These are phyloP conservation scores for Microcebus lehilahytsara DNA, from an alignment of 2,113 vertebrate species.

Conservation along the genomic window DNA sequence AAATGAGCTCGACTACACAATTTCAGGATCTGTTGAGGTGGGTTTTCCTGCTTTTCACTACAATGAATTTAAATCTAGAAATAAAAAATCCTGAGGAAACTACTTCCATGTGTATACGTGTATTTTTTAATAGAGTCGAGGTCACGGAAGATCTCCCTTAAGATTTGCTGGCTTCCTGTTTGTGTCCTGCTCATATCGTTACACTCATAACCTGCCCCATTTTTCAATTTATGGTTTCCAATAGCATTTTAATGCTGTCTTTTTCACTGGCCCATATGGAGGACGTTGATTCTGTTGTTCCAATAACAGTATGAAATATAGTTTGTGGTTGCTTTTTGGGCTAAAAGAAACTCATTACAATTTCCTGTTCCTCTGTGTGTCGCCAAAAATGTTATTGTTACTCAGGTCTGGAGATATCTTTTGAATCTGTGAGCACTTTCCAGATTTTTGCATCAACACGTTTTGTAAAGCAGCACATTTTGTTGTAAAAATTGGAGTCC, in stretches of 20 bases:
- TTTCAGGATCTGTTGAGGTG: background rate
- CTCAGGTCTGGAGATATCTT: constrained; percentile 38
- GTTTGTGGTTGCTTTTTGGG: constrained; percentile 42
- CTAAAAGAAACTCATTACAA: constrained; percentile 65
- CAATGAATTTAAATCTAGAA: constrained; percentile 24
- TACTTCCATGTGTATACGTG: background rate
- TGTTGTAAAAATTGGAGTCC: background rate
- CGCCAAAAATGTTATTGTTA: constrained; percentile 45
- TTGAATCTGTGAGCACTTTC: constrained; percentile 37
- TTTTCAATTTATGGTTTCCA: constrained; percentile 37
- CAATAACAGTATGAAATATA: constrained; percentile 54
- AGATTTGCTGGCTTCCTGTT: constrained; percentile 27
- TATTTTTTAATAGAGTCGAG: background rate
- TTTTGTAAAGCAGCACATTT: constrained; percentile 41
- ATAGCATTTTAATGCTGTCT: constrained; percentile 17
- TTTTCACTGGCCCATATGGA: background rate
- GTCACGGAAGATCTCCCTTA: background rate
- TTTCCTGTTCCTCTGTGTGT: constrained; percentile 49
- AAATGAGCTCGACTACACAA: background rate
- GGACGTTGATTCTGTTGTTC: constrained; percentile 41
- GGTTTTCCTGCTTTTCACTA: background rate
- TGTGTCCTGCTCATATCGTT: constrained; percentile 2
- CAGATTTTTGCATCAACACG: constrained; percentile 5
- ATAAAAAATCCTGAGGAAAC: background rate
- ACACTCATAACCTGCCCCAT: background rate